A percentile compares a stretch with the other conserved stretches of the same genome.
These are phyloP conservation scores for Cephus nigrinus DNA, from an alignment of 2,888 invertebrate genomes.

Conservation along the genomic window DNA sequence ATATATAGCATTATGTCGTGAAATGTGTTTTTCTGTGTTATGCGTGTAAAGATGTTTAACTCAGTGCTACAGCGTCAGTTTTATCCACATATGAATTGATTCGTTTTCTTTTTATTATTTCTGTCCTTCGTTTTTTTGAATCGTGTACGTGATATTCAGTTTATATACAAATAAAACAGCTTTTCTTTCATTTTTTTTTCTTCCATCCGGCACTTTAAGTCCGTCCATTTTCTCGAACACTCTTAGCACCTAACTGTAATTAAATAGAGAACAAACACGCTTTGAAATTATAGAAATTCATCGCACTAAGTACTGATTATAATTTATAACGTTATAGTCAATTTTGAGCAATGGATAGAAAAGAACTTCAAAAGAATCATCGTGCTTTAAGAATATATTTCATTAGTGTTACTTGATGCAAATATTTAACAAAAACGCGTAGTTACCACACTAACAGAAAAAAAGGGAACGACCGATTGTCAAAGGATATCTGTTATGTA, in stretches of 20 bases:
- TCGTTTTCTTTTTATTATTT: constrained; percentile 15
- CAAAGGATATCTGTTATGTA: not conserved
- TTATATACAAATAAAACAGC: constrained; percentile 55
- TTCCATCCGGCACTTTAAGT: constrained; percentile 47
- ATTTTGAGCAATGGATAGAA: not conserved
- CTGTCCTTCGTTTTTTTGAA: constrained; percentile 17
- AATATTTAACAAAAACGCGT: not conserved
- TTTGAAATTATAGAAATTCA: constrained; percentile 15
- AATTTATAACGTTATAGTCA: not conserved
- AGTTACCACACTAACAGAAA: not conserved
- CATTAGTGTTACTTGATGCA: not conserved
- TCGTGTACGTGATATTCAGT: constrained; percentile 24
- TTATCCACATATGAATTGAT: constrained; percentile 14
- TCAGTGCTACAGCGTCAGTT: not conserved
- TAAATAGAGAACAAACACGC: constrained; percentile 33
- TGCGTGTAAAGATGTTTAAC: constrained; percentile 1
- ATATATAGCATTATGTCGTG: not conserved
- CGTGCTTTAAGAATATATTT: not conserved
- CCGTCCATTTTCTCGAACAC: constrained; percentile 42
- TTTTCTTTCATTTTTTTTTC: constrained; percentile 43
- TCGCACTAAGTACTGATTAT: not conserved
- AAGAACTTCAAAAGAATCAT: not conserved
- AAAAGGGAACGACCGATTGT: not conserved
- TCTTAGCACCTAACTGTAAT: constrained; percentile 53
- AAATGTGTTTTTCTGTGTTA: not conserved